Evolutionary conservation across 2,888 invertebrate species (phyloP).

Genomic region (Pelosia muscerda): DNA sequence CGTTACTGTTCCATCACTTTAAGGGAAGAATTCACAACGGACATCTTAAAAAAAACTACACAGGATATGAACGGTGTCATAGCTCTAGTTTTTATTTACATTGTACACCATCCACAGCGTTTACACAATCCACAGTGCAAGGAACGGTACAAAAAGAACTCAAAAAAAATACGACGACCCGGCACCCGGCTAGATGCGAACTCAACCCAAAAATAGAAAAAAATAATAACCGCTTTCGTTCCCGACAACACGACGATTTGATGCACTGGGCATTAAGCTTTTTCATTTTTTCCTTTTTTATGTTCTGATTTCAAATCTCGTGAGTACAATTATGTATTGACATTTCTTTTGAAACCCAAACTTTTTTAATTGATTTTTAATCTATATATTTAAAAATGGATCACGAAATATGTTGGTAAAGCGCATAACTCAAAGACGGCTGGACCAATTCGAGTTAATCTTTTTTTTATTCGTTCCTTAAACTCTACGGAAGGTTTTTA

Average conservation of each 20-base stretch:
- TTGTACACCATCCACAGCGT: neutral
- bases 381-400: no score
- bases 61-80: neutral
- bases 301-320: neutral
- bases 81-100: neutral
- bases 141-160: neutral
- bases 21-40: neutral
- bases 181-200: neutral
- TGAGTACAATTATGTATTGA: neutral
- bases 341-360: no score
- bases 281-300: neutral
- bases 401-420: no score
- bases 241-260: constrained; percentile 1
- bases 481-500: no score
- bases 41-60: neutral
- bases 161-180: constrained; percentile 2
- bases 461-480: no score
- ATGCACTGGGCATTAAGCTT: constrained; percentile 1
- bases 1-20: neutral
- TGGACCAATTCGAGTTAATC: no score
- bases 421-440: no score
- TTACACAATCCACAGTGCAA: neutral
- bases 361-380: no score
- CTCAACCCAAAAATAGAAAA: constrained; percentile 1
- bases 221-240: neutral